These are phyloP conservation scores for Oceanodroma leucorhoa DNA, from an alignment of 2,797 vertebrate species.

Conservation along the genomic window DNA sequence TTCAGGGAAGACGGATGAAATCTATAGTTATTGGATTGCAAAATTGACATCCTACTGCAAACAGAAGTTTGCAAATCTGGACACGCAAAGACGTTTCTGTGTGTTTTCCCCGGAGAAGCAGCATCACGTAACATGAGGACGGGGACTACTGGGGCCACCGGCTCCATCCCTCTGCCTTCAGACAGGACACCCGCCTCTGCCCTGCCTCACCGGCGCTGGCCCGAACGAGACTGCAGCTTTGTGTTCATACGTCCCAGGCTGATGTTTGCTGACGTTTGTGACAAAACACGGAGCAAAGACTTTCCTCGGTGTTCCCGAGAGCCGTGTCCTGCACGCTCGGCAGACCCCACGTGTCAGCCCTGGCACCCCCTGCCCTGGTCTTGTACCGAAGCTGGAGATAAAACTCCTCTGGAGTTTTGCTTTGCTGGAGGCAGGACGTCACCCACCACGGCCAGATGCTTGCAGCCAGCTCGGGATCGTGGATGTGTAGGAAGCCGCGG, in stretches of 20 bases:
- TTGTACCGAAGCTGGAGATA: not conserved
- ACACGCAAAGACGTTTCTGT: accelerated
- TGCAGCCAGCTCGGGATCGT: accelerated
- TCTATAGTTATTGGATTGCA: not conserved
- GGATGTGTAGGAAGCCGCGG: not conserved
- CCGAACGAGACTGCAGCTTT: not conserved
- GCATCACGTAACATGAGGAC: accelerated
- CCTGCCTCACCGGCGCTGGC: accelerated
- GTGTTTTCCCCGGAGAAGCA: not conserved
- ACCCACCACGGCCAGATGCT: not conserved
- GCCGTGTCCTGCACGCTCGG: accelerated
- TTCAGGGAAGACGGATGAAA: not conserved
- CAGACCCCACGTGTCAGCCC: accelerated
- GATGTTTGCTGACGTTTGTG: not conserved
- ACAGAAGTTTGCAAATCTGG: not conserved
- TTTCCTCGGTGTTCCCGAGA: not conserved
- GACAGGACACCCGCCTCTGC: not conserved
- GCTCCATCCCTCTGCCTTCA: not conserved
- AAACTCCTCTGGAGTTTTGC: not conserved
- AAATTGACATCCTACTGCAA: not conserved
- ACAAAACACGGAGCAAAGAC: not conserved
- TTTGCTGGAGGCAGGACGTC: not conserved
- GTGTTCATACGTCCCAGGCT: not conserved
- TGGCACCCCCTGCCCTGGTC: not conserved
- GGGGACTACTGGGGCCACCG: accelerated